These are phyloP conservation scores for Caenorhabditis japonica DNA, from an alignment of 2,888 invertebrate species.

Conservation along the genomic window DNA sequence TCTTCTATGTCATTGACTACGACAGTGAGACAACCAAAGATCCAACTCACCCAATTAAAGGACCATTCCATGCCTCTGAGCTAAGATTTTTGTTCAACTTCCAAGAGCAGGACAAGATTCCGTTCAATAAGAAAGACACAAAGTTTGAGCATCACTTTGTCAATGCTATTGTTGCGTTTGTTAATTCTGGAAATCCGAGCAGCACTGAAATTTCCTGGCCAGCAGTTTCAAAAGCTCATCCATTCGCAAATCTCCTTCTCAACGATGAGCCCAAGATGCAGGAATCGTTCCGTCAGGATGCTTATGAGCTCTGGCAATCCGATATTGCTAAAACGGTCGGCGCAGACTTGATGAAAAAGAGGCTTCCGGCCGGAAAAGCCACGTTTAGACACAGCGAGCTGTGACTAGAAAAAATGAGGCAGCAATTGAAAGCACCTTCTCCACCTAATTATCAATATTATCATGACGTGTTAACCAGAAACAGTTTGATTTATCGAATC, in stretches of 20 bases:
- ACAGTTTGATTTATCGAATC: constrained; percentile 41
- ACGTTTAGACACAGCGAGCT: constrained; percentile 60
- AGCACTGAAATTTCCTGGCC: constrained; percentile 40
- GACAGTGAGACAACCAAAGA: constrained; percentile 53
- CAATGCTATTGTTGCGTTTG: constrained; percentile 47
- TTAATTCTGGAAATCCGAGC: constrained; percentile 53
- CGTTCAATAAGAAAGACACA: constrained; percentile 56
- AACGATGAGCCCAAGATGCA: constrained; percentile 44
- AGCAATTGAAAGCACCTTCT: constrained; percentile 17
- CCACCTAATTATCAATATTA: constrained; percentile 40
- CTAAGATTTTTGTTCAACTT: constrained; percentile 57
- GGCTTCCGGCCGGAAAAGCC: constrained; percentile 61
- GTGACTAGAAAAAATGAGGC: constrained; percentile 48
- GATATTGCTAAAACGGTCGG: constrained; percentile 51
- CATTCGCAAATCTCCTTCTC: constrained; percentile 39
- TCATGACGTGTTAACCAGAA: constrained; percentile 45
- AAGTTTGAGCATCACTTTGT: constrained; percentile 48
- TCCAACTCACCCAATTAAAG: constrained; percentile 53
- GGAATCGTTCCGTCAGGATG: constrained; percentile 39
- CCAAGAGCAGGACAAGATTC: constrained; percentile 47
- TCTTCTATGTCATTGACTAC: constrained; percentile 59
- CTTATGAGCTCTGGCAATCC: constrained; percentile 55
- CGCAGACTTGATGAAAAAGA: constrained; percentile 44
- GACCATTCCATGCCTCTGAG: constrained; percentile 58
- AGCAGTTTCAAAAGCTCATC: constrained; percentile 45